phyloP scores from a whole-genome alignment of 1,140 invertebrate genomes.

The Calephelis nemesis region DNA sequence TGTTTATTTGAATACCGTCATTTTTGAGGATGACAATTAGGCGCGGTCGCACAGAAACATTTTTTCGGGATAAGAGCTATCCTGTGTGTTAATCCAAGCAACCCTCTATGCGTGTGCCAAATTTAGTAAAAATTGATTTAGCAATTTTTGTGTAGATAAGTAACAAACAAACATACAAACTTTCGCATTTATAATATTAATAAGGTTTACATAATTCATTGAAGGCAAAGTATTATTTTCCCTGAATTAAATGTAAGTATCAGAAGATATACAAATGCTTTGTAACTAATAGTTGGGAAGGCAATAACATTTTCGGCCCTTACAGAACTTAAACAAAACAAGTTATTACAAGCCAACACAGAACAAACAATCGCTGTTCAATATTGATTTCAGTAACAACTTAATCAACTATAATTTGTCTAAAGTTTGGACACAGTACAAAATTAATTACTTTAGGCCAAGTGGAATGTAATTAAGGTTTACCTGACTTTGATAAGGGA shows the following conservation, averaged over 20 bases:
- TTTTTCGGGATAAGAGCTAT: too few relatives aligned
- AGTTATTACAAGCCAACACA: constrained; percentile 51
- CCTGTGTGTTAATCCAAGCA: too few relatives aligned
- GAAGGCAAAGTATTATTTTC: too few relatives aligned
- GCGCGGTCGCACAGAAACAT: too few relatives aligned
- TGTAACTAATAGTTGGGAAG: constrained; percentile 10
- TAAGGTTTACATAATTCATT: neutral
- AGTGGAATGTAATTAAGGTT: neutral
- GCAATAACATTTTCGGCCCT: constrained; percentile 6
- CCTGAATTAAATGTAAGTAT: neutral
- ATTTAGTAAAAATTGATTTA: too few relatives aligned
- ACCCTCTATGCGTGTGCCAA: too few relatives aligned
- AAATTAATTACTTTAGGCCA: constrained; percentile 35
- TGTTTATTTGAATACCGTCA: too few relatives aligned
- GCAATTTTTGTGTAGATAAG: too few relatives aligned
- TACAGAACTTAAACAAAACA: constrained; percentile 54
- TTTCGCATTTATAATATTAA: too few relatives aligned
- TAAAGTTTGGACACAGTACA: constrained; percentile 42
- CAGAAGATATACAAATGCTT: constrained; percentile 17
- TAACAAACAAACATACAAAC: too few relatives aligned
- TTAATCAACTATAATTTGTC: constrained; percentile 60
- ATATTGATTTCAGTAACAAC: constrained; percentile 64
- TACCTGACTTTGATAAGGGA: neutral
- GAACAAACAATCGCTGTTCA: constrained; percentile 52
- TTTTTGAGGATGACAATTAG: too few relatives aligned